Conservation (phyloP, 1,140 invertebrate genomes). For the Thaumatotibia leucotreta region DNA sequence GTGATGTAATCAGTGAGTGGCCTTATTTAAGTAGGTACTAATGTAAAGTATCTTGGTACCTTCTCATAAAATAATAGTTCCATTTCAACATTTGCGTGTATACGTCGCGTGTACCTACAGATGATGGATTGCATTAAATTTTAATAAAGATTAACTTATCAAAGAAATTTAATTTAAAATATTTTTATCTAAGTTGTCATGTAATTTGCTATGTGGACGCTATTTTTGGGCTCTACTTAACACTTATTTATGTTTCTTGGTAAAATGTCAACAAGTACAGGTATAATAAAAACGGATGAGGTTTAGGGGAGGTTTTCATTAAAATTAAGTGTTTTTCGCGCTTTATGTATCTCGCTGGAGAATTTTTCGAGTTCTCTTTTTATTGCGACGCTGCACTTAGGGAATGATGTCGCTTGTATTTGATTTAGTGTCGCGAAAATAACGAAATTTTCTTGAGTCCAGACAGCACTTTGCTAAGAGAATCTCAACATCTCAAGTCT, state of each 20-base stretch:
- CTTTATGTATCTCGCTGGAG: neutral
- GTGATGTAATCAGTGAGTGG: too few relatives aligned
- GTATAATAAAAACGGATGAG: slow-evolving; percentile 10
- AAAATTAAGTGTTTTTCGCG: slow-evolving; percentile 5
- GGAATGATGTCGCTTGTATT: slow-evolving; percentile 9
- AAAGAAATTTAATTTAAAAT: neutral
- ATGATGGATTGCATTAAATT: neutral
- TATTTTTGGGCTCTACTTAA: neutral
- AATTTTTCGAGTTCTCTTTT: neutral
- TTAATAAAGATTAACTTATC: neutral
- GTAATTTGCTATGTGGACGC: too few relatives aligned
- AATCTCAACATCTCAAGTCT: neutral
- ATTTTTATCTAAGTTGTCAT: too few relatives aligned
- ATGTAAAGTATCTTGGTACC: too few relatives aligned
- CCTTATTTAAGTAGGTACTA: too few relatives aligned
- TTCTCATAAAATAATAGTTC: too few relatives aligned
- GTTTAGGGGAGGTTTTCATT: slow-evolving; percentile 7
- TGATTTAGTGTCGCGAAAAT: slow-evolving; percentile 2
- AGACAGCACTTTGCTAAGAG: neutral
- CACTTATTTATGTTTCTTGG: neutral
- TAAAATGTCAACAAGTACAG: slow-evolving; percentile 2
- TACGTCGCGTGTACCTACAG: neutral
- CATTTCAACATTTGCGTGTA: neutral
- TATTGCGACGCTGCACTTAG: neutral
- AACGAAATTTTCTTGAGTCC: neutral